Base-by-base conservation (phyloP, 1,140 invertebrate genomes). In the Pogonomyrmex barbatus region DNA sequence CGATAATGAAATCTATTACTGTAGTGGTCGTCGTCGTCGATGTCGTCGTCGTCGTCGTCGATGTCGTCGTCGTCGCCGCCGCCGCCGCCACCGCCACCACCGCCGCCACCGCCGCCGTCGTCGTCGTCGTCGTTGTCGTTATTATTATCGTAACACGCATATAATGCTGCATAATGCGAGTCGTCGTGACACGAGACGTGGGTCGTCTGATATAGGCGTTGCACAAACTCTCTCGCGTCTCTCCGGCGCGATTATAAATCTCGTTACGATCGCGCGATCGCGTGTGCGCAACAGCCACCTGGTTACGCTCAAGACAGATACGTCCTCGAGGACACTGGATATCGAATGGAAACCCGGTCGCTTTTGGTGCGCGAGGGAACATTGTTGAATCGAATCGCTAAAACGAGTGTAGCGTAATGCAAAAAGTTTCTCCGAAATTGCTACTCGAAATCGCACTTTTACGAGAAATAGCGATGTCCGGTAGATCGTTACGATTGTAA, bases 1-100 rank as follows among this genome's bases (percentile, higher is more conserved):
- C 85, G 88, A 92, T 93, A 93, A 94, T 93, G 88, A 93, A 93
- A 92, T 92, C 90, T 89, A 93, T 93, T 94, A 93, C 87, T 75
- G 62, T 83, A 76, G 86, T 83, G 56, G 73, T 85, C 60, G 83
- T 81, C 68, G 56, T 83, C 67, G 39, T 36, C 73, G 73, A 63
- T 54, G 68, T 84, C 36, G 63, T 68, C 33, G 33, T 50, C 42
- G 75, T 12, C 12, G 52, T 54, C 10, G 58, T 79, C 50, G 76
- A 58, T 56, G 77, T 58, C 10, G 47, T 42, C 56, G 81, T 30
- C 30, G 58, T 65, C 62, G 75, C 36, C 45, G 17, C 30, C 39
- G n/a, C 58, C 60, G 47, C 36, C 30, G 24, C 60, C 50, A 24
- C 52, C 36, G 50, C 50, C 39, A 5, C 42, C 30, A 52, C 50